These are phyloP conservation scores for Pseudomyrmex pallidus DNA, from an alignment of 1,140 invertebrate species.

Conservation along the genomic window DNA sequence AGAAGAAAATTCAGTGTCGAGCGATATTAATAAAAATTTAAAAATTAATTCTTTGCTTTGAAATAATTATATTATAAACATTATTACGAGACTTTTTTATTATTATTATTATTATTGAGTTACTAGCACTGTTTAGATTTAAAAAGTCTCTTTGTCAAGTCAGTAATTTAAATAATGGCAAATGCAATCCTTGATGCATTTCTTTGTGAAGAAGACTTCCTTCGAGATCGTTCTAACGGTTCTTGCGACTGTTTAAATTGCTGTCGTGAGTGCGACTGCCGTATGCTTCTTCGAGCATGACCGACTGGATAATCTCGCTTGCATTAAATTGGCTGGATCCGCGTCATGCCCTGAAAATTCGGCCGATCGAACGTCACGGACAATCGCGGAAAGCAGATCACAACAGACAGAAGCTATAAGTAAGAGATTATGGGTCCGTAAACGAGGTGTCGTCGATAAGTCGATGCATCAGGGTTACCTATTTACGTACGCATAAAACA, in stretches of 20 bases:
- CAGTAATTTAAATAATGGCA: slow-evolving; percentile 37
- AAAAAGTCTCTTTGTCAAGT: not conserved
- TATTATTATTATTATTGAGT: too few species aligned
- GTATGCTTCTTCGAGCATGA: slow-evolving; percentile 33
- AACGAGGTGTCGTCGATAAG: not conserved
- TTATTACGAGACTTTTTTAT: too few species aligned
- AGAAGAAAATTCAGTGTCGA: not conserved
- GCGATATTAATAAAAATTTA: not conserved
- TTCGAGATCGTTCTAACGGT: slow-evolving; percentile 40
- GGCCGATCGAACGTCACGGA: slow-evolving; percentile 9
- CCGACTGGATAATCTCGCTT: slow-evolving; percentile 15
- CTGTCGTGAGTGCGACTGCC: slow-evolving; percentile 17
- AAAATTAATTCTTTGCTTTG: not conserved
- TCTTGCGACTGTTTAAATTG: slow-evolving; percentile 36
- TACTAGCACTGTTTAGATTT: not conserved
- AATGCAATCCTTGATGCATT: slow-evolving; percentile 3
- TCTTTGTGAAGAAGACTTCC: slow-evolving; percentile 4
- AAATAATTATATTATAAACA: not conserved
- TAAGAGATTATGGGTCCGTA: not conserved
- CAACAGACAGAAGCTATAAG: slow-evolving; percentile 1
- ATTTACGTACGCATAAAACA: not conserved
- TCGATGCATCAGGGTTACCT: not conserved
- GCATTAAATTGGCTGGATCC: slow-evolving; percentile 18
- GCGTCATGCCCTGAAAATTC: slow-evolving; percentile 51
- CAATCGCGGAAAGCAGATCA: slow-evolving; percentile 3